Evolutionary conservation across 2,888 invertebrate species (phyloP), one percentile per base, ranked within the genome.

Genomic region (Drosophila kambysellisi): DNA sequence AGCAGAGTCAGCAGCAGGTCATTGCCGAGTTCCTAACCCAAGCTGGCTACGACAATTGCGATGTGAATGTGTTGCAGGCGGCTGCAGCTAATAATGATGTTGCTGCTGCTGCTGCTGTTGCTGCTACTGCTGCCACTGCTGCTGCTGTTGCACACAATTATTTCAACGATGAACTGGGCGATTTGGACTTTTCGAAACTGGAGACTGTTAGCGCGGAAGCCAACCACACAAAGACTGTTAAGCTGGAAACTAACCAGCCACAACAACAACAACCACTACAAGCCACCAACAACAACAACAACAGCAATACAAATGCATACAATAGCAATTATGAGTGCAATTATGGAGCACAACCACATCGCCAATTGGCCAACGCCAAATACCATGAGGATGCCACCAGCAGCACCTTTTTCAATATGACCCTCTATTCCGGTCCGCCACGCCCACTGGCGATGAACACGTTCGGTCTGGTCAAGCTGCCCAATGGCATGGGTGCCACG

Each of bases 21-120:
- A 83, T 92, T 9, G 91, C 90, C 0, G 91, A 92, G 43, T 91
- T 91, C 58, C 78, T 92, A 7, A 91, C 90, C 5, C 90, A 92
- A 43, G 91, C 91, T 2, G 83, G 82, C 20, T 91, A 92, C 58
- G 88, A 91, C 35, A 90, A 89, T 61, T 81, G 85, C 20, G 83
- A 68, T 67, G 89, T 89, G 30, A 79, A 70, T 41, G 75, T 79
- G 25, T 43, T 82, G 58, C 89, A 81, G 56, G 59, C 79, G 20
- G 41, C 71, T 17, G 50, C 65, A 29, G 59, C 63, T 2, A 15
- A 56, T 35, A 50, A 32, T 57, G 15, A 70, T 39, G 41, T 35
- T 32, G 50, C 65, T 15, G 73, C 52, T 17, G 66, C 41, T 41
- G n/a, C 52, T 17, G 66, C 41, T 41, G n/a, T 11, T 20, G n/a